phyloP scores from a whole-genome alignment of 2,888 invertebrate species.

The Parnassius mnemosyne region DNA sequence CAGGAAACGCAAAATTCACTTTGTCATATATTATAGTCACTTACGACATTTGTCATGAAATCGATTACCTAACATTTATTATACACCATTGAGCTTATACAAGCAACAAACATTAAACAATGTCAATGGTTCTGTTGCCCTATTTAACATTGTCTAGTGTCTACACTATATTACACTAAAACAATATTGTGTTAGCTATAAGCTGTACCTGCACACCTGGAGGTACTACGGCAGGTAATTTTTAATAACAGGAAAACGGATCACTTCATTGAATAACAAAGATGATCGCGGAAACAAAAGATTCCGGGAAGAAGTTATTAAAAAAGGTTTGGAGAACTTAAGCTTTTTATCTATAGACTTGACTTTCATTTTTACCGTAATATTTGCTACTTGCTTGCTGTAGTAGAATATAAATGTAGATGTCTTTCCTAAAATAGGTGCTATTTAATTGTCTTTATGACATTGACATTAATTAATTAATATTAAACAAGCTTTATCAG shows the following conservation, averaged over 20 bases:
- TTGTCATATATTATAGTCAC: neutral
- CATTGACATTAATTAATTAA: too few relatives aligned
- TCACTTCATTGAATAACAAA: conserved; percentile 30
- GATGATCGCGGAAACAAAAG: conserved; percentile 27
- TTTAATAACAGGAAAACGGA: conserved; percentile 25
- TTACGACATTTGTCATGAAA: neutral
- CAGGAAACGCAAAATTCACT: conserved; percentile 1
- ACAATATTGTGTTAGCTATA: neutral
- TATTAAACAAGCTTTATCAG: too few relatives aligned
- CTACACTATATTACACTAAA: too few relatives aligned
- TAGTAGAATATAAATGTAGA: too few relatives aligned
- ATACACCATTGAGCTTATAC: too few relatives aligned
- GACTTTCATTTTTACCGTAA: conserved; percentile 4
- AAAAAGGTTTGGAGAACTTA: conserved; percentile 24
- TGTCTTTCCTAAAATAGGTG: too few relatives aligned
- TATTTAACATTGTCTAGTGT: too few relatives aligned
- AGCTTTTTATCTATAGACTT: neutral
- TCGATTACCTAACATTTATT: neutral
- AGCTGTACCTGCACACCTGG: neutral
- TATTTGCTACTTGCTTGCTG: too few relatives aligned
- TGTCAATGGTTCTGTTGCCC: too few relatives aligned
- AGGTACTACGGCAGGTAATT: conserved; percentile 12
- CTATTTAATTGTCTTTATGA: too few relatives aligned
- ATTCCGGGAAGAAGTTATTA: conserved; percentile 30
- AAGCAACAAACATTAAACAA: too few relatives aligned